Evolutionary conservation across 2,888 invertebrate genomes (phyloP).

Genomic region (Tiliacea aurago): DNA sequence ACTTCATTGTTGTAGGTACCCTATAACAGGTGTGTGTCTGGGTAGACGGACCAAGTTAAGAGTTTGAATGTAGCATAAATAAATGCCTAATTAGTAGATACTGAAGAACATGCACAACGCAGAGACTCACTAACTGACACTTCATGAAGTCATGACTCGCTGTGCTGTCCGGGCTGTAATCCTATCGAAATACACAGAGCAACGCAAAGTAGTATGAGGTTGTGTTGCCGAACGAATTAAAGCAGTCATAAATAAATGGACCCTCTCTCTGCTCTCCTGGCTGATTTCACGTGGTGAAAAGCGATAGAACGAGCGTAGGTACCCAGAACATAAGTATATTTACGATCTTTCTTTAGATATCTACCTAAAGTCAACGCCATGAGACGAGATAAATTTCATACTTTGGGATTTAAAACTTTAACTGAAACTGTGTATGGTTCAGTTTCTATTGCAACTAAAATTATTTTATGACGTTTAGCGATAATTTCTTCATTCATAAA

Average conservation of each 20-base stretch:
- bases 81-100: neutral
- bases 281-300: neutral
- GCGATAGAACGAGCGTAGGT: neutral
- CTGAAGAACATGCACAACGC: neutral
- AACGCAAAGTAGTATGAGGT: neutral
- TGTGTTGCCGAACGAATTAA: constrained; percentile 20
- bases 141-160: neutral
- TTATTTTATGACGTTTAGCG: no score
- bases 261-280: neutral
- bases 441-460: no score
- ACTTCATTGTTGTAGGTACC: neutral
- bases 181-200: constrained; percentile 34
- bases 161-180: neutral
- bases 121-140: neutral
- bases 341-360: no score
- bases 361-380: no score
- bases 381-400: no score
- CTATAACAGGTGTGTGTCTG: neutral
- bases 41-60: no score
- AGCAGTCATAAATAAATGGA: neutral
- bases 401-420: no score
- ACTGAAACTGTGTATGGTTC: no score
- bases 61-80: neutral
- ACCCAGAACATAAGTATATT: neutral
- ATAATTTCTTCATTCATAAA: no score